These are phyloP conservation scores for Nephotettix cincticeps DNA, from an alignment of 1,140 invertebrate species.

Conservation along the genomic window DNA sequence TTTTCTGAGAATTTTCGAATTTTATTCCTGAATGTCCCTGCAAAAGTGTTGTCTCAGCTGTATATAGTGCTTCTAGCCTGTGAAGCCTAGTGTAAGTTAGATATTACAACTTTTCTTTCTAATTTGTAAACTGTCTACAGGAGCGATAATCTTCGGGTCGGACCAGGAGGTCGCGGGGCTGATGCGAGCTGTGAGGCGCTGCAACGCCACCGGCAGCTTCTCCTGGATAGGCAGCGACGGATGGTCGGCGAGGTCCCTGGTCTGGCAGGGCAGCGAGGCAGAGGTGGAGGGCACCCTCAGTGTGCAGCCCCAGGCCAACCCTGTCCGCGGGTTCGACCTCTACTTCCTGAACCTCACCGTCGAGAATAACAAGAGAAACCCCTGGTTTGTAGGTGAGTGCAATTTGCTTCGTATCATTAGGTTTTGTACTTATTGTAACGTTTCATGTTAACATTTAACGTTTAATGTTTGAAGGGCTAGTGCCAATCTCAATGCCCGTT, in stretches of 20 bases:
- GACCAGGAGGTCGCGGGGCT: slow-evolving; percentile 95
- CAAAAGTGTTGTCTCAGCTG: too few species aligned
- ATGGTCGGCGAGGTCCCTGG: slow-evolving; percentile 84
- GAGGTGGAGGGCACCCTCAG: slow-evolving; percentile 90
- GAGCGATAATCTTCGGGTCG: slow-evolving; percentile 93
- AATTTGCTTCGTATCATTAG: neutral
- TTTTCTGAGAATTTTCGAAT: too few species aligned
- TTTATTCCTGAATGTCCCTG: too few species aligned
- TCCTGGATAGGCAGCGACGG: slow-evolving; percentile 96
- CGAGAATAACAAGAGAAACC: slow-evolving; percentile 84
- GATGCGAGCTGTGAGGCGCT: slow-evolving; percentile 85
- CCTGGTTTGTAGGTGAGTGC: slow-evolving; percentile 89
- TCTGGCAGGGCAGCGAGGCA: slow-evolving; percentile 83
- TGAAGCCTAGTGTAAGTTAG: too few species aligned
- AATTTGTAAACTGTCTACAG: too few species aligned
- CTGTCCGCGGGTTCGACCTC: slow-evolving; percentile 81
- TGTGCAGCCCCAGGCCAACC: slow-evolving; percentile 87
- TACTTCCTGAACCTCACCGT: slow-evolving; percentile 86
- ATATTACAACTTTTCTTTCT: too few species aligned
- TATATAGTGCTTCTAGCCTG: too few species aligned
- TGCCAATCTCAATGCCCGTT: too few species aligned
- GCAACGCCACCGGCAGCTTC: slow-evolving; percentile 86
- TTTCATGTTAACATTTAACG: too few species aligned
- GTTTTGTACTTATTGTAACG: too few species aligned
- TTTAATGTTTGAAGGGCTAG: too few species aligned